Conservation (phyloP, 23 tunicate species). For the Diplosoma virens region DNA sequence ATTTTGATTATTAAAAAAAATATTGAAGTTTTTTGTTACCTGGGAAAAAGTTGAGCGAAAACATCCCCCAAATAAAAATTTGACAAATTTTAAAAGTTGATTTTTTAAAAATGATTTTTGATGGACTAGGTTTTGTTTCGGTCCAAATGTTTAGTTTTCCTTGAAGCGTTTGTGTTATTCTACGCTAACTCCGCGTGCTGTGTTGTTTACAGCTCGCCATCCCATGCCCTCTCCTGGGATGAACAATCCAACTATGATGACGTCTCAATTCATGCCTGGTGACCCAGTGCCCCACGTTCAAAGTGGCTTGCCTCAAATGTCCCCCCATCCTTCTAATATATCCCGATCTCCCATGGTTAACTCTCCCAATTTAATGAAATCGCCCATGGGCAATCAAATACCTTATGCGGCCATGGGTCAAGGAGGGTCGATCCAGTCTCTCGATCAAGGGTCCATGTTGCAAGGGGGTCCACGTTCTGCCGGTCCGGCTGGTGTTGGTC, state of each 20-base stretch:
- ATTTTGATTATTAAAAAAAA: too few relatives aligned
- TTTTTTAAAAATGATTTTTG: too few relatives aligned
- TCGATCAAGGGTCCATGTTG: constrained; percentile 11
- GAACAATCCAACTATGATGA: constrained; percentile 18
- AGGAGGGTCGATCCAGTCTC: constrained; percentile 5
- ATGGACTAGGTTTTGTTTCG: too few relatives aligned
- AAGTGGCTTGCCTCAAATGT: constrained; percentile 39
- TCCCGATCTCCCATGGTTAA: constrained; percentile 60
- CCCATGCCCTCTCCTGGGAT: constrained; percentile 47
- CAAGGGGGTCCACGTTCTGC: constrained; percentile 63
- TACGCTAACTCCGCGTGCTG: too few relatives aligned
- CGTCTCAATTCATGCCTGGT: constrained; percentile 14
- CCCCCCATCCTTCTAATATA: constrained; percentile 39
- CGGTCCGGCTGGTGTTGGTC: constrained; percentile 43
- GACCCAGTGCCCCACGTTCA: constrained; percentile 2
- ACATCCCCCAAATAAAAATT: too few relatives aligned
- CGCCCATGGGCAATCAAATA: constrained; percentile 47
- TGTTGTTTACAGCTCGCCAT: constrained; percentile 51
- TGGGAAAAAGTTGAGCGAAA: too few relatives aligned
- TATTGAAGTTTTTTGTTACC: too few relatives aligned
- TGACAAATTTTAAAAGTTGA: too few relatives aligned
- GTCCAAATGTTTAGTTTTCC: too few relatives aligned
- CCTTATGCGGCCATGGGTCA: constrained; percentile 24
- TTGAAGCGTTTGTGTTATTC: too few relatives aligned
- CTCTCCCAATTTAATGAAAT: constrained; percentile 45